phyloP scores from a whole-genome alignment of 64 coral and sea anemone species.

The Pachyseris speciosa region DNA sequence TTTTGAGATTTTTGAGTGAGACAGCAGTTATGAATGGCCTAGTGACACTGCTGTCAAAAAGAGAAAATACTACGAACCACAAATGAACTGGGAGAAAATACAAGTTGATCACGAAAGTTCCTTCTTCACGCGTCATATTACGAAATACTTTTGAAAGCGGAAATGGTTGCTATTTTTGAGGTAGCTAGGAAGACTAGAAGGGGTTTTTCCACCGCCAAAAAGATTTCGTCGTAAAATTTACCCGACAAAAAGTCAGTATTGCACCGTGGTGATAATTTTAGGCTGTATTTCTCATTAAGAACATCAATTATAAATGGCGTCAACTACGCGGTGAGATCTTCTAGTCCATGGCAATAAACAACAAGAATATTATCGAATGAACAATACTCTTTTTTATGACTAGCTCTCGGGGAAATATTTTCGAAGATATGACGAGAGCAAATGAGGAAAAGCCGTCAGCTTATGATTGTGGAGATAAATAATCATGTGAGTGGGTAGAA shows the following conservation, averaged over 20 bases:
- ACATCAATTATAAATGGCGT: conserved; percentile 36
- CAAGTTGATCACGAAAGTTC: conserved; percentile 10
- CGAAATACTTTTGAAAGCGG: not conserved
- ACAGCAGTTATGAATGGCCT: conserved; percentile 26
- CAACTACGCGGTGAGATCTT: conserved; percentile 7
- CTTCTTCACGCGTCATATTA: not conserved
- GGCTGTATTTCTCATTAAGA: conserved; percentile 53
- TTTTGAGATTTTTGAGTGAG: not conserved
- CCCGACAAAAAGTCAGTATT: not conserved
- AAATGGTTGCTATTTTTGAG: not conserved
- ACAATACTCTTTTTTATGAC: conserved; percentile 1
- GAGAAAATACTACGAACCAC: conserved; percentile 34
- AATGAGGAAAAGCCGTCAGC: not conserved
- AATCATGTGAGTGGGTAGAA: not conserved
- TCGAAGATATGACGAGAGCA: not conserved
- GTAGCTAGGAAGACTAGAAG: not conserved
- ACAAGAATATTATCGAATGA: not conserved
- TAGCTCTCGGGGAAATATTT: not conserved
- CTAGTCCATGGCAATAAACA: conserved; percentile 21
- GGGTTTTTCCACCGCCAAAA: not conserved
- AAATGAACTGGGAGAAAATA: conserved; percentile 43
- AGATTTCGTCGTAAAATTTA: not conserved
- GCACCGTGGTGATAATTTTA: conserved; percentile 30
- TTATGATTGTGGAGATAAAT: not conserved
- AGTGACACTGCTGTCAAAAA: conserved; percentile 42